Evolutionary conservation across 2,797 vertebrate genomes (phyloP).

Genomic region (Cheracebus regulus): DNA sequence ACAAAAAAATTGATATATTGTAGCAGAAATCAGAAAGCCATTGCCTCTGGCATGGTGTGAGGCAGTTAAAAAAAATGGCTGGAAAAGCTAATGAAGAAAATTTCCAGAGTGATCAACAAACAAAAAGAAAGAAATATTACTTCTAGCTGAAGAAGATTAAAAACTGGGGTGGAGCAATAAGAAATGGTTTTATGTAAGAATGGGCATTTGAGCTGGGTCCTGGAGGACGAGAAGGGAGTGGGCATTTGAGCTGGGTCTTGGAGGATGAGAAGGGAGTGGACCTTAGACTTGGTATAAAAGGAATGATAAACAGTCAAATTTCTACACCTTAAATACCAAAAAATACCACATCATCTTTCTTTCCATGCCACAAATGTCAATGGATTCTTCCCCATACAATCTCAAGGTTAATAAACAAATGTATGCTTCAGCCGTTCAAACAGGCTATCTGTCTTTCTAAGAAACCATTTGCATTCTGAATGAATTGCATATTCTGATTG

Average conservation of each 20-base stretch:
- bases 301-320: neutral
- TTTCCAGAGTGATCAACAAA: neutral
- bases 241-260: neutral
- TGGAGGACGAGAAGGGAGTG: rapidly evolving
- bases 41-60: neutral
- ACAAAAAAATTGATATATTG: neutral
- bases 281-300: neutral
- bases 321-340: neutral
- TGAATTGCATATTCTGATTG: constrained; percentile 45
- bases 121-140: neutral
- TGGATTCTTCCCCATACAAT: constrained; percentile 44
- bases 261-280: neutral
- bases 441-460: constrained; percentile 69
- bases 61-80: neutral
- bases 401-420: constrained; percentile 70
- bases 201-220: neutral
- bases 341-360: neutral
- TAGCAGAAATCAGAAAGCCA: neutral
- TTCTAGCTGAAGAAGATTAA: neutral
- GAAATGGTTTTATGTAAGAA: neutral
- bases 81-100: neutral
- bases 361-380: constrained; percentile 7
- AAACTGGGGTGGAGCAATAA: neutral
- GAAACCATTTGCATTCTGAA: constrained; percentile 55
- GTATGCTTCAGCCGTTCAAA: constrained; percentile 44